Evolutionary conservation across 1,140 invertebrate genomes (phyloP), one percentile per base, ranked within the genome.

Genomic region (Neoseiulus cucumeris): DNA sequence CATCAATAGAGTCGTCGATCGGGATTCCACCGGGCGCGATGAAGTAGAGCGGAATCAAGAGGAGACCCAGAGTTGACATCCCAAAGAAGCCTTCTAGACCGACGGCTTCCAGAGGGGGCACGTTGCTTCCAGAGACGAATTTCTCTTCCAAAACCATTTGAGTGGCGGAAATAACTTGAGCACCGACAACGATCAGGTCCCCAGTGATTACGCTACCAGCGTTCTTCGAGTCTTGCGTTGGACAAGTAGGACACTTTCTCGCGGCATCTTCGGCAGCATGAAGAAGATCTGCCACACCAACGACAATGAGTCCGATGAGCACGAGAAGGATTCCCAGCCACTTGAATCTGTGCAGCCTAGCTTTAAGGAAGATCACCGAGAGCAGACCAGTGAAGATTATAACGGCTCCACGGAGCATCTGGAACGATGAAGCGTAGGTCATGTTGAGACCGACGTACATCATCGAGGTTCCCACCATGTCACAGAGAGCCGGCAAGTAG

Each of bases 121-220:
- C 88, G 75, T 93, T 86, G 65, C 85, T 79, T 42, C 84, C 82
- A 51, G 81, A 77, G 0, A 95, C 81, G 78, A 84, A 92, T 77
- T 90, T 92, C 75, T 97, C 91, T 77, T 97, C 92, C 64, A 89
- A 83, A 0, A 95, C 89, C 86, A 95, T 93, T 79, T 95, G 90
- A 55, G 83, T 79, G 1, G 90, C 86, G n/a, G 84, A 84, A 69
- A 96, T 82, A 44, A 96, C 83, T 72, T 91, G 90, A 4, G 91
- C 91, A 71, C 87, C 82, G 45, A 97, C 82, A 70, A 97, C 93
- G 1, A 97, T 78, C 39, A 93, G 74, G 78, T 98, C 91, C 28
- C 93, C 92, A 81, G 51, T 59, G 22, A 59, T 59, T 14, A 59
- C 33, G 33, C 4, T 9, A 9, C 4, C 4, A 9, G 4, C 9